Evolutionary conservation across 2,888 invertebrate species (phyloP).

Genomic region (Lasioglossum villosulum): DNA sequence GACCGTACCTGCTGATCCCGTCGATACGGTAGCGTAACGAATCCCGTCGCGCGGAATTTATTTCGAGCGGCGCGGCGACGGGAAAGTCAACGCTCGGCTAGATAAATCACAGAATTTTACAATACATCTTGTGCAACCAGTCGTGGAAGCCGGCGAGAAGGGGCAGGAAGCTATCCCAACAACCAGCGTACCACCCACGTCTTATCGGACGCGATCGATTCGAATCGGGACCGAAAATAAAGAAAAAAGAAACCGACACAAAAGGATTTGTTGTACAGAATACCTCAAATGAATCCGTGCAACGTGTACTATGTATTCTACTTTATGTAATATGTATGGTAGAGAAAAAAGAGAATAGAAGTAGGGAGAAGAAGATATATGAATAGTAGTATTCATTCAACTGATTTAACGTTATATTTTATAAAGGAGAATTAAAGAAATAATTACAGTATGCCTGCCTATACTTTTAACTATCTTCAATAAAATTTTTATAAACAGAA

Average conservation of each 20-base stretch:
- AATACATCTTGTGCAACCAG: conserved; percentile 31
- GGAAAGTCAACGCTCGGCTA: conserved; percentile 42
- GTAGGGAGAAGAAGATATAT: too few species aligned
- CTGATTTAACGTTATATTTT: too few species aligned
- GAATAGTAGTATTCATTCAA: too few species aligned
- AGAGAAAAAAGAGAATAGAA: too few species aligned
- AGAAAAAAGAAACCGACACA: neutral
- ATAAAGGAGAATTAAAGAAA: too few species aligned
- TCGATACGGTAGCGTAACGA: conserved; percentile 27
- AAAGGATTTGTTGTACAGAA: too few species aligned
- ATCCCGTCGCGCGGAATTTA: conserved; percentile 38
- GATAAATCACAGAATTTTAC: conserved; percentile 60
- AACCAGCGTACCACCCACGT: conserved; percentile 60
- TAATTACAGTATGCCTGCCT: too few species aligned
- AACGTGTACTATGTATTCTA: too few species aligned
- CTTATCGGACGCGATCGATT: conserved; percentile 46
- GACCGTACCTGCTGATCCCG: conserved; percentile 33
- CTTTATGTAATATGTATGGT: too few species aligned
- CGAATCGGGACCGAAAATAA: neutral
- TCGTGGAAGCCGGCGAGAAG: neutral
- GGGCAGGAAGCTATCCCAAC: conserved; percentile 22
- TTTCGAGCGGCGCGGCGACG: conserved; percentile 31
- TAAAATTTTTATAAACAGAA: too few species aligned
- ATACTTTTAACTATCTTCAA: too few species aligned
- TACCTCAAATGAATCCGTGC: too few species aligned